Evolutionary conservation across 2,113 vertebrate species (phyloP).

Genomic region (Tamias sibiricus): DNA sequence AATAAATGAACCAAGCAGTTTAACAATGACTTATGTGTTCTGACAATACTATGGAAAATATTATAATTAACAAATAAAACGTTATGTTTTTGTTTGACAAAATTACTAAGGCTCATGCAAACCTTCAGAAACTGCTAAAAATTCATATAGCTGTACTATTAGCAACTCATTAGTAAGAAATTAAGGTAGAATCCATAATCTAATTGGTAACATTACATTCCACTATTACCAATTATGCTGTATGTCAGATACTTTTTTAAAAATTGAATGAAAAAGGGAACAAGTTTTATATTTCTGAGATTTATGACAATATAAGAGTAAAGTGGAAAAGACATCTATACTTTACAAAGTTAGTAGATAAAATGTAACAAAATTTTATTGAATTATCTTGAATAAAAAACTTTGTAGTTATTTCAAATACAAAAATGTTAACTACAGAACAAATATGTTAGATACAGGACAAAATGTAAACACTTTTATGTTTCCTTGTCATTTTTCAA

Average conservation of each 20-base stretch:
- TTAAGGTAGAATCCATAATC: not conserved
- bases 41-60: not conserved
- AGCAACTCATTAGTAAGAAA: not conserved
- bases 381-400: constrained; percentile 34
- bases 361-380: not conserved
- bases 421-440: not conserved
- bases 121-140: not conserved
- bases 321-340: not conserved
- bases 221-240: not conserved
- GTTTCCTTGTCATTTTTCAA: constrained; percentile 9
- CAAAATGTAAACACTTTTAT: not conserved
- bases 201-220: not conserved
- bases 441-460: not conserved
- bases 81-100: not conserved
- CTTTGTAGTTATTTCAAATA: not conserved
- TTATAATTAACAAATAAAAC: not conserved
- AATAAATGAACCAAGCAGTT: not conserved
- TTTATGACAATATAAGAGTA: not conserved
- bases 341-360: not conserved
- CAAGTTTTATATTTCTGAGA: not conserved
- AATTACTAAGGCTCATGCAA: not conserved
- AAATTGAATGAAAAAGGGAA: not conserved
- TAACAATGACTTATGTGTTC: not conserved
- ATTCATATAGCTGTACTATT: not conserved
- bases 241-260: not conserved